A percentile compares a stretch with the other conserved stretches of the same genome.
Conservation (phyloP, 2,888 invertebrate species). For the Synergus japonicus region DNA sequence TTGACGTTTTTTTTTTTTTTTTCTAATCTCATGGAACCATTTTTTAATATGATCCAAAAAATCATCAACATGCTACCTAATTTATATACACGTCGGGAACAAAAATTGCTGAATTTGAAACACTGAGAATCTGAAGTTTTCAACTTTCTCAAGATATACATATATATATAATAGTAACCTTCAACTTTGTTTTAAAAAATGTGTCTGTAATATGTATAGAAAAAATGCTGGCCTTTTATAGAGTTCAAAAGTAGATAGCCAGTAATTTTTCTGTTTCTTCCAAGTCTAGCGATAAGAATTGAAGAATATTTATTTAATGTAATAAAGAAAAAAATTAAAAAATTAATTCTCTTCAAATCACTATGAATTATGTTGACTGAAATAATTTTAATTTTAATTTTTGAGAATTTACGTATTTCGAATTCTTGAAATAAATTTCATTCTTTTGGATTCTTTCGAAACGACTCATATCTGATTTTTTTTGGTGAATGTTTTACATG, state of each 20-base stretch:
- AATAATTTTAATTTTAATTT: too few species aligned
- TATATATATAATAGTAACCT: constrained; percentile 1
- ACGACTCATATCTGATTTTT: too few species aligned
- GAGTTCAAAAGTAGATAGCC: constrained; percentile 25
- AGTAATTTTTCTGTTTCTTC: constrained; percentile 19
- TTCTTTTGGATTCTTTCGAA: too few species aligned
- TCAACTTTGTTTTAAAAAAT: constrained; percentile 20
- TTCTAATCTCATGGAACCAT: constrained; percentile 26
- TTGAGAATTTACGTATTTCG: too few species aligned
- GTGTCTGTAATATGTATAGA: constrained; percentile 9
- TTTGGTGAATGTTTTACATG: too few species aligned
- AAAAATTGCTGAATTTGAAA: too few species aligned
- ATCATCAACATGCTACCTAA: constrained; percentile 36
- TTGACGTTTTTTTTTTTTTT: constrained; percentile 9
- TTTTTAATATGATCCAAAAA: constrained; percentile 4
- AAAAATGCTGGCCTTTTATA: constrained; percentile 28
- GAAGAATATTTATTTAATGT: constrained; percentile 5
- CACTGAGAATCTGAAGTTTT: background rate
- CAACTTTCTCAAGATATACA: constrained; percentile 11
- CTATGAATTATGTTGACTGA: too few species aligned
- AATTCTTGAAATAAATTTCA: too few species aligned
- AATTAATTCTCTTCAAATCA: too few species aligned
- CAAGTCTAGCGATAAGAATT: background rate
- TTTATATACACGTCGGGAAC: too few species aligned
- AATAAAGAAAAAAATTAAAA: too few species aligned